A percentile compares a stretch with the other conserved stretches of the same genome.
Conservation (phyloP, 2,113 vertebrate genomes). For the Labeo rohita region DNA sequence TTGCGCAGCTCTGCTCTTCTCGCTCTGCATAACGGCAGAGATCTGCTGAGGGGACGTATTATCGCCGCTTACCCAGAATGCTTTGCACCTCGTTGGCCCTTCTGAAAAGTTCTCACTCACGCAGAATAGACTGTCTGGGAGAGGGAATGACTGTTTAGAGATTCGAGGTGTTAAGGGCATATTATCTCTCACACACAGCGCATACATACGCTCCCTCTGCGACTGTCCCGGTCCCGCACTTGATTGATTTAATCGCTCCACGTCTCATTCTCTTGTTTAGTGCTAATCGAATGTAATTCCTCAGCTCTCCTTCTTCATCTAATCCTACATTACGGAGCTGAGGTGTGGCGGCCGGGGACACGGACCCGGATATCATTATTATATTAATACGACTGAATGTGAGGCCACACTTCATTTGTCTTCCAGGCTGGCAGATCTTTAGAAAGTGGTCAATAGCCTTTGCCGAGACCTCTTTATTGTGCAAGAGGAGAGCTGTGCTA, state of each 20-base stretch:
- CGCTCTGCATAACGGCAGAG: slow-evolving; percentile 46
- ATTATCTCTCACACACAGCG: slow-evolving; percentile 42
- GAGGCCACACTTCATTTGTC: slow-evolving; percentile 78
- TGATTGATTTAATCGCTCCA: slow-evolving; percentile 74
- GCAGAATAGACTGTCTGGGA: slow-evolving; percentile 47
- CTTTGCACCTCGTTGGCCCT: slow-evolving; percentile 40
- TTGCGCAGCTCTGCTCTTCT: slow-evolving; percentile 20
- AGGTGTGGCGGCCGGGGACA: slow-evolving; percentile 63
- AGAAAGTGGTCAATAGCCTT: slow-evolving; percentile 77
- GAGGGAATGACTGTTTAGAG: slow-evolving; percentile 45
- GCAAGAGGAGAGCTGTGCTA: slow-evolving; percentile 47
- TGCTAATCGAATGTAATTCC: slow-evolving; percentile 81
- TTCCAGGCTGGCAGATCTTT: slow-evolving; percentile 68
- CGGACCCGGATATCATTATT: slow-evolving; percentile 77
- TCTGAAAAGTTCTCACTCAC: slow-evolving; percentile 51
- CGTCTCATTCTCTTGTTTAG: slow-evolving; percentile 77
- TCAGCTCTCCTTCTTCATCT: slow-evolving; percentile 72
- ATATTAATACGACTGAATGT: slow-evolving; percentile 75
- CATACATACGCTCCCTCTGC: slow-evolving; percentile 31
- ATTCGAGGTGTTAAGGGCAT: slow-evolving; percentile 55
- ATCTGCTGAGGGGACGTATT: slow-evolving; percentile 58
- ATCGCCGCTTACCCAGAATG: slow-evolving; percentile 63
- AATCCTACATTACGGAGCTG: slow-evolving; percentile 69
- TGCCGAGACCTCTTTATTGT: slow-evolving; percentile 66
- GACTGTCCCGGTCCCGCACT: slow-evolving; percentile 54